Evolutionary conservation across 2,113 vertebrate genomes (phyloP).

Genomic region (Nibea albiflora): DNA sequence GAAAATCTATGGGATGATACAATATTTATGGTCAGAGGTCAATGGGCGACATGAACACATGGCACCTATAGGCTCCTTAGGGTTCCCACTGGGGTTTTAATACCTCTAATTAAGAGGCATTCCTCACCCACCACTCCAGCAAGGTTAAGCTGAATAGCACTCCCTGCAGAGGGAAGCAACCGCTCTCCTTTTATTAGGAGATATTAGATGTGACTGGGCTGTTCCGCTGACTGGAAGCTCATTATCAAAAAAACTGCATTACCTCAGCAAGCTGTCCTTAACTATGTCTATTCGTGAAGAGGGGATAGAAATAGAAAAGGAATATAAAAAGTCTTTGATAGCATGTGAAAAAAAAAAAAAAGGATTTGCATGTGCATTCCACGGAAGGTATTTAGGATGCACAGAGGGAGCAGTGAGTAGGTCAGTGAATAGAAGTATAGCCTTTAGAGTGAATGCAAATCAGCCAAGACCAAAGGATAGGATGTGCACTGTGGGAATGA

Average conservation of each 20-base stretch:
- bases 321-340: constrained; percentile 48
- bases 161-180: constrained; percentile 46
- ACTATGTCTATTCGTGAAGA: constrained; percentile 10
- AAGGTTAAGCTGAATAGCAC: constrained; percentile 48
- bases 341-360: constrained; percentile 18
- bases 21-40: constrained; percentile 48
- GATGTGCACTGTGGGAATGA: constrained; percentile 56
- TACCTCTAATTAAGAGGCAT: constrained; percentile 47
- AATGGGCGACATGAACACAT: constrained; percentile 44
- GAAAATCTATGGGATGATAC: neutral
- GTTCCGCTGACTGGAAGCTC: constrained; percentile 54
- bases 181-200: constrained; percentile 61
- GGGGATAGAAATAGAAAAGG: constrained; percentile 14
- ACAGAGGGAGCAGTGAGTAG: constrained; percentile 19
- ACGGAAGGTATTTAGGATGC: constrained; percentile 47
- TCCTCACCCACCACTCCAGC: constrained; percentile 16
- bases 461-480: constrained; percentile 49
- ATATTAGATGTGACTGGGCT: constrained; percentile 61
- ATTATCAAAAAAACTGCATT: constrained; percentile 55
- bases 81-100: constrained; percentile 52
- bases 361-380: constrained; percentile 25
- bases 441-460: constrained; percentile 61
- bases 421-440: constrained; percentile 39
- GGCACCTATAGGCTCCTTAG: neutral
- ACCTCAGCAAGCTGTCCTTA: constrained; percentile 51